Conservation (phyloP, 2,888 invertebrate genomes). For the Noctua fimbriata region DNA sequence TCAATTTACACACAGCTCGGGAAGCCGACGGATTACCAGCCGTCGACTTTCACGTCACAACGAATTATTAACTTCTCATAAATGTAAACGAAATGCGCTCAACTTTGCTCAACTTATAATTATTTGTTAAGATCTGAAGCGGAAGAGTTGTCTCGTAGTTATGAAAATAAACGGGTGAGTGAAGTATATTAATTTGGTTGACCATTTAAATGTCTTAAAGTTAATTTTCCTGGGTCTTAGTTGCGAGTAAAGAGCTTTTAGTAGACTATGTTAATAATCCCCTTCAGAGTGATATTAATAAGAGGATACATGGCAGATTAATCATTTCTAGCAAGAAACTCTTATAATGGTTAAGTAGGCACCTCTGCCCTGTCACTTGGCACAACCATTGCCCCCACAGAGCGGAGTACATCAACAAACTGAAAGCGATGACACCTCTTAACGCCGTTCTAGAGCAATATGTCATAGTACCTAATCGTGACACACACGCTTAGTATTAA, state of each 20-base stretch:
- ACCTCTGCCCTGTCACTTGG: not conserved
- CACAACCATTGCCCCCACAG: not conserved
- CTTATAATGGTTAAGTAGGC: not conserved
- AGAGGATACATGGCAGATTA: not conserved
- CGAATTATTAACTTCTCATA: constrained; percentile 66
- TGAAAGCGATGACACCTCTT: not conserved
- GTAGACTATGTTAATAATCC: not conserved
- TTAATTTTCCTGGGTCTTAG: not conserved
- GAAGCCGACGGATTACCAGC: constrained; percentile 62
- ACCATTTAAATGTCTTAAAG: constrained; percentile 17
- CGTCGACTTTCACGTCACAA: constrained; percentile 54
- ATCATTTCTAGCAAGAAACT: not conserved
- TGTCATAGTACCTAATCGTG: not conserved
- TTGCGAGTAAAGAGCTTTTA: not conserved
- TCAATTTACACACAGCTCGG: constrained; percentile 60
- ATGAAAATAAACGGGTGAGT: constrained; percentile 14
- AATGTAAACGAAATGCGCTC: constrained; percentile 54
- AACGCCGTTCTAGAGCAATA: not conserved
- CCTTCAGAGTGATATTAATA: not conserved
- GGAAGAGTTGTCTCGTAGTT: constrained; percentile 40
- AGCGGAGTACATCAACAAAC: not conserved
- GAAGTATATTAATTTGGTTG: constrained; percentile 29
- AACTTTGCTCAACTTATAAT: constrained; percentile 57
- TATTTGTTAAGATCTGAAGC: constrained; percentile 59
- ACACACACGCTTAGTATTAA: not conserved